Percentiles rank a stretch among this genome's conserved stretches.
Conservation (phyloP, 2,797 vertebrate genomes). For the Leucoraja ocellata region DNA sequence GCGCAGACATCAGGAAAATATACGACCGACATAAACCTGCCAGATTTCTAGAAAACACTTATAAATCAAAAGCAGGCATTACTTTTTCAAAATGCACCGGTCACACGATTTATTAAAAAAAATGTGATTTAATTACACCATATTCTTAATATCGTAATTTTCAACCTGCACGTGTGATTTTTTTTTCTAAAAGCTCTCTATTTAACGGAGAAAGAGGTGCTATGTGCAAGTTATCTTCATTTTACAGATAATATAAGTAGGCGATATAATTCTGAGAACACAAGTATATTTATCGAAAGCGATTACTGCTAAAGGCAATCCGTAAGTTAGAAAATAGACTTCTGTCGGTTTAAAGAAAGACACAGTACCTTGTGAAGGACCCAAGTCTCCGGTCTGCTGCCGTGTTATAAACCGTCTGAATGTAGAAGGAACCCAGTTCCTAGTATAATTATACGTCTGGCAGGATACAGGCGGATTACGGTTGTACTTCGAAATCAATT, state of each 20-base stretch:
- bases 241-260: neutral
- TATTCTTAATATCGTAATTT: neutral
- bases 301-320: neutral
- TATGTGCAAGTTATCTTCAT: neutral
- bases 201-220: neutral
- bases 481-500: slow-evolving; percentile 24
- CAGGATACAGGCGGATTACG: neutral
- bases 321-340: neutral
- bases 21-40: neutral
- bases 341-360: neutral
- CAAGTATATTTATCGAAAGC: neutral
- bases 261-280: neutral
- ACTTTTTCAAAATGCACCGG: no score
- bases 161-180: neutral
- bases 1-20: neutral
- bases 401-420: neutral
- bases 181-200: neutral
- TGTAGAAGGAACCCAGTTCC: neutral
- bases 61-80: neutral
- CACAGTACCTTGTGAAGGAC: slow-evolving; percentile 4
- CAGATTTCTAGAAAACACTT: neutral
- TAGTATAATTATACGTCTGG: neutral
- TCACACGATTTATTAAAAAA: neutral
- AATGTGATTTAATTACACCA: neutral
- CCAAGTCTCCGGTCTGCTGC: neutral